phyloP scores from a whole-genome alignment of 2,797 vertebrate genomes.

The Galago senegalensis region DNA sequence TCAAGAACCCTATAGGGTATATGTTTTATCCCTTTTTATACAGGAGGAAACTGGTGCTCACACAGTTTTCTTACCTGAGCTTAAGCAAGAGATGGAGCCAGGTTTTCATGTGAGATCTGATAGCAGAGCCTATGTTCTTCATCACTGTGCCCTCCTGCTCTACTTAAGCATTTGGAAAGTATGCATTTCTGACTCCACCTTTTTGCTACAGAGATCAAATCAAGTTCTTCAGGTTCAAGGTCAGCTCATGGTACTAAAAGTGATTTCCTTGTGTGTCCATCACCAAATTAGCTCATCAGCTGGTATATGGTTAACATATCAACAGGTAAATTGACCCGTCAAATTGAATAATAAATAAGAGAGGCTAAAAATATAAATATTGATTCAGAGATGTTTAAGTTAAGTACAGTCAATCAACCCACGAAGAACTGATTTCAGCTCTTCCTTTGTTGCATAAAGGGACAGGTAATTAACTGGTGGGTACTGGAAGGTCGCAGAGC shows the following conservation, averaged over 20 bases:
- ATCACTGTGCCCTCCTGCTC: not conserved
- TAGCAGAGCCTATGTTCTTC: not conserved
- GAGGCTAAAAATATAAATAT: slow-evolving; percentile 41
- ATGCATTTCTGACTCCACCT: slow-evolving; percentile 1
- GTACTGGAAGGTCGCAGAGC: not conserved
- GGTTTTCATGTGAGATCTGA: not conserved
- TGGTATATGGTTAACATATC: not conserved
- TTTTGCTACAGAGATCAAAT: not conserved
- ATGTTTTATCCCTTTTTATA: not conserved
- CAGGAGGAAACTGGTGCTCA: not conserved
- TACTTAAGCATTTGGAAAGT: not conserved
- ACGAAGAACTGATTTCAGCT: not conserved
- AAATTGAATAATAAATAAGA: slow-evolving; percentile 49
- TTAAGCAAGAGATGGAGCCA: not conserved
- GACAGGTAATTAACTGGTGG: not conserved
- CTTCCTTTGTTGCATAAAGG: not conserved
- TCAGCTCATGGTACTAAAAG: not conserved
- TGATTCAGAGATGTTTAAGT: slow-evolving; percentile 1
- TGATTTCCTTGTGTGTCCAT: not conserved
- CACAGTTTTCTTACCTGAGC: not conserved
- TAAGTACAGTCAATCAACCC: not conserved
- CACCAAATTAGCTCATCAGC: slow-evolving; percentile 27
- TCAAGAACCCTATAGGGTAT: not conserved
- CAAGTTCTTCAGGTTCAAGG: slow-evolving; percentile 30
- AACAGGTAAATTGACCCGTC: not conserved